These are phyloP conservation scores for Tribolium madens DNA, from an alignment of 1,140 invertebrate species.

Conservation along the genomic window DNA sequence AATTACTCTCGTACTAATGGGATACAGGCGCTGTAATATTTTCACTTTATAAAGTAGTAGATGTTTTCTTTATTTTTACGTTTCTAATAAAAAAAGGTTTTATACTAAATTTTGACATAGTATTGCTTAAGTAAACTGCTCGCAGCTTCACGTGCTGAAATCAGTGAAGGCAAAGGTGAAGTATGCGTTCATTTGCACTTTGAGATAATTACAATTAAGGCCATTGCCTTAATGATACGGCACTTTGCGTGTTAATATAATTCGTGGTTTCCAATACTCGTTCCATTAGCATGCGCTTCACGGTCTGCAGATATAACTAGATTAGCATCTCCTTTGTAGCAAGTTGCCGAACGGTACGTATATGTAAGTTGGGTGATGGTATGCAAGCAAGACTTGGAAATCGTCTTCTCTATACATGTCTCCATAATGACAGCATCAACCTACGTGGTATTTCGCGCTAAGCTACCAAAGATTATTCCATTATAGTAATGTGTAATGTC, in stretches of 20 bases:
- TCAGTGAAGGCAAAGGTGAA: constrained; percentile 28
- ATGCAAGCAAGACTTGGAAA: constrained; percentile 14
- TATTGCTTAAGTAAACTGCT: neutral
- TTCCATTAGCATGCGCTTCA: constrained; percentile 57
- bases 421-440: constrained; percentile 26
- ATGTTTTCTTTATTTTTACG: no score
- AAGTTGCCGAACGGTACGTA: constrained; percentile 31
- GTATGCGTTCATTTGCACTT: constrained; percentile 54
- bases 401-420: constrained; percentile 25
- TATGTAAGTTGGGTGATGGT: constrained; percentile 16
- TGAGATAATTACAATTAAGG: constrained; percentile 55
- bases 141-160: neutral
- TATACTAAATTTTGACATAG: no score
- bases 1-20: no score
- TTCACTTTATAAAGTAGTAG: no score
- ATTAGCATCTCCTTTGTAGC: constrained; percentile 56
- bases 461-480: constrained; percentile 53
- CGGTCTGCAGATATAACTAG: constrained; percentile 54
- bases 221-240: constrained; percentile 51
- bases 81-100: no score
- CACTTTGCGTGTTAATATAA: constrained; percentile 60
- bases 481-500: constrained; percentile 51
- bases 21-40: no score
- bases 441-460: constrained; percentile 38
- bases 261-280: constrained; percentile 55